Evolutionary conservation across 2,113 vertebrate genomes (phyloP).

Genomic region (Myotis lucifugus): DNA sequence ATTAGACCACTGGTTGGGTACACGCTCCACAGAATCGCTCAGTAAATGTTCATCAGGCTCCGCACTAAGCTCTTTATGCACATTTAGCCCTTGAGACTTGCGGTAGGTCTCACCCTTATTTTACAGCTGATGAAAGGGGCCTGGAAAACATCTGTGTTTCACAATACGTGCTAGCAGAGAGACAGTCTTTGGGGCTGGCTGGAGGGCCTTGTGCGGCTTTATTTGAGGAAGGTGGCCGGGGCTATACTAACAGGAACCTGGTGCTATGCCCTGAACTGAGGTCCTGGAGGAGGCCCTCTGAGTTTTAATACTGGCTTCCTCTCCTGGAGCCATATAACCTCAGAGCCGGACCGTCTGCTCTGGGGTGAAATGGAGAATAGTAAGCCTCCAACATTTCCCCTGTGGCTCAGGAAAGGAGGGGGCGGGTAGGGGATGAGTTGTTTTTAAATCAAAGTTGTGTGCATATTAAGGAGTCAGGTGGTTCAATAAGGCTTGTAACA

Average conservation of each 20-base stretch:
- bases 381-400: not conserved
- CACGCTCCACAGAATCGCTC: not conserved
- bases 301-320: not conserved
- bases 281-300: not conserved
- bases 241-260: not conserved
- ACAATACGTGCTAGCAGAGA: not conserved
- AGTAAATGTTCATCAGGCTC: not conserved
- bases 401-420: not conserved
- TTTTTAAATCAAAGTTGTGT: not conserved
- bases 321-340: not conserved
- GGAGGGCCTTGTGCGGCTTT: not conserved
- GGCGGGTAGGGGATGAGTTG: not conserved
- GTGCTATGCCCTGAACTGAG: not conserved
- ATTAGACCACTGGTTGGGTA: not conserved
- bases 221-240: not conserved
- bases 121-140: not conserved
- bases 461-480: not conserved
- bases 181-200: not conserved
- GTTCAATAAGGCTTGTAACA: not conserved
- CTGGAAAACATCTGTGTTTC: not conserved
- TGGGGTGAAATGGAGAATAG: not conserved
- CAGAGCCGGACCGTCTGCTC: too few species aligned
- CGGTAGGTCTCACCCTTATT: not conserved
- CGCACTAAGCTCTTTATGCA: not conserved
- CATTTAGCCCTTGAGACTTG: not conserved